phyloP scores from a whole-genome alignment of 2,888 invertebrate genomes.

The Cantharis nigra region DNA sequence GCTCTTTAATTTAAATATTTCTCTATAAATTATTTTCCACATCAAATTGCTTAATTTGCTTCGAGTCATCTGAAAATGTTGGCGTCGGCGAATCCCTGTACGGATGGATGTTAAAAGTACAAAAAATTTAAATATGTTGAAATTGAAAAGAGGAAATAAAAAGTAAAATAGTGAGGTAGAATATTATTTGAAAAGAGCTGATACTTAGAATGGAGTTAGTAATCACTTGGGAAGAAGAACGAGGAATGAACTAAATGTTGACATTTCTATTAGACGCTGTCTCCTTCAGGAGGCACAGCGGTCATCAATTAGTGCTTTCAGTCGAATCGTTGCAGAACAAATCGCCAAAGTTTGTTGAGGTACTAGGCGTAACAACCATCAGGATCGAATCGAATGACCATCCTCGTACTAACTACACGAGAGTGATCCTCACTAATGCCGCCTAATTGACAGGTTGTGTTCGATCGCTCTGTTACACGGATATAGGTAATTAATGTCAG shows the following conservation, averaged over 20 bases:
- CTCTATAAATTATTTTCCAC: no score
- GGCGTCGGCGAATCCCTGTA: no score
- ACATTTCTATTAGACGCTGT: conserved; percentile 56
- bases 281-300: conserved; percentile 50
- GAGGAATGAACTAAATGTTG: conserved; percentile 42
- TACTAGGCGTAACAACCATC: conserved; percentile 29
- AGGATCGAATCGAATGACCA: conserved; percentile 34
- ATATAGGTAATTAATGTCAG: conserved; percentile 58
- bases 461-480: conserved; percentile 55
- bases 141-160: background rate
- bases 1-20: no score
- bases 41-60: no score
- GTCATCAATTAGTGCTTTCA: conserved; percentile 56
- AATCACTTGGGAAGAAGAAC: conserved; percentile 24
- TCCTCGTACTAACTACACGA: conserved; percentile 33
- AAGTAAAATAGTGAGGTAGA: background rate
- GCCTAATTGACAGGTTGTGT: conserved; percentile 58
- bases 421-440: conserved; percentile 51
- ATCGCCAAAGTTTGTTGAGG: conserved; percentile 46
- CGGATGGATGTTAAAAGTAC: background rate
- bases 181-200: background rate
- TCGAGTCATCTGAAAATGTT: no score
- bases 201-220: background rate
- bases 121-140: background rate
- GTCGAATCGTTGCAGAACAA: conserved; percentile 48